phyloP scores from a whole-genome alignment of 2,888 invertebrate species.

The Lymantria dispar region DNA sequence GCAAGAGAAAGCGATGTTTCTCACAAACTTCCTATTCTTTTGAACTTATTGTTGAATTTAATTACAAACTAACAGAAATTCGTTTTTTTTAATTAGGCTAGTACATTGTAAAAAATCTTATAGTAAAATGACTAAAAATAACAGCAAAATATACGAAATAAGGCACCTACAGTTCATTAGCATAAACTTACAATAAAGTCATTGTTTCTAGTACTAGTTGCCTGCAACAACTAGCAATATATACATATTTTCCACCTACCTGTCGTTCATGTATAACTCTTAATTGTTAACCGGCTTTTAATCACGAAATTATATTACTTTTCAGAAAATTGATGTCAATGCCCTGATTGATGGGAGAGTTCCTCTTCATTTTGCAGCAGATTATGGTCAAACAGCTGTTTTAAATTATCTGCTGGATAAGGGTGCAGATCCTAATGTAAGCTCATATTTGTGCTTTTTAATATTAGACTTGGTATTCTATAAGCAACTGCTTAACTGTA shows the following conservation, averaged over 20 bases:
- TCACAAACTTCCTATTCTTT: slow-evolving; percentile 5
- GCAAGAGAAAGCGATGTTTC: slow-evolving; percentile 46
- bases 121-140: too few species aligned
- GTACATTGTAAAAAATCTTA: not conserved
- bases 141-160: too few species aligned
- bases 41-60: too few species aligned
- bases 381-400: slow-evolving; percentile 96
- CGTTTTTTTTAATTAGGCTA: not conserved
- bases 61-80: not conserved
- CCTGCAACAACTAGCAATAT: too few species aligned
- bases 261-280: too few species aligned
- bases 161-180: too few species aligned
- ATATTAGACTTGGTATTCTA: not conserved
- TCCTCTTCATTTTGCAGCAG: slow-evolving; percentile 96
- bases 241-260: too few species aligned
- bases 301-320: slow-evolving; percentile 5
- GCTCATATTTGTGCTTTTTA: slow-evolving; percentile 14
- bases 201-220: too few species aligned
- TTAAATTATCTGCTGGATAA: slow-evolving; percentile 93
- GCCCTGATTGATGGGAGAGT: slow-evolving; percentile 93
- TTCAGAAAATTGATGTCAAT: slow-evolving; percentile 92
- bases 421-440: slow-evolving; percentile 96
- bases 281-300: too few species aligned
- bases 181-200: too few species aligned
- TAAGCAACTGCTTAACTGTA: not conserved